phyloP scores from a whole-genome alignment of 2,113 vertebrate species.

The Arizona elegans region DNA sequence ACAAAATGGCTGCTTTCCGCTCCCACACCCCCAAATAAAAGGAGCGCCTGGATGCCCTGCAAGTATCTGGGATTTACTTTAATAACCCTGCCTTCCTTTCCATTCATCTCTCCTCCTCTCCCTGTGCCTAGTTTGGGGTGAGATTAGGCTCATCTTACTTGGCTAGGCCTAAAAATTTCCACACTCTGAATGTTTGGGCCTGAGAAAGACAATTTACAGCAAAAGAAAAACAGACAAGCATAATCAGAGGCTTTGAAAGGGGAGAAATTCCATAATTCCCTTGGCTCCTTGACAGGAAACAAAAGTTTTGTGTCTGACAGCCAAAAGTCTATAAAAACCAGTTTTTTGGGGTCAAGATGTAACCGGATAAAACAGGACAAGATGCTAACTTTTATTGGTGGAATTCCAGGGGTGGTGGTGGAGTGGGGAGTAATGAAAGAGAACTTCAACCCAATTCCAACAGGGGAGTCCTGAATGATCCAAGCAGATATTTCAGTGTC shows the following conservation, averaged over 20 bases:
- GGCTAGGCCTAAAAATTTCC: conserved; percentile 1
- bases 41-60: not conserved
- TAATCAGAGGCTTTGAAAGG: not conserved
- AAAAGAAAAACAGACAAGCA: not conserved
- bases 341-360: not conserved
- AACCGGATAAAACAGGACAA: not conserved
- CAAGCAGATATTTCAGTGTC: not conserved
- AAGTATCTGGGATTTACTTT: not conserved
- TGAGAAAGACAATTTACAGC: not conserved
- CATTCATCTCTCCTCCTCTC: not conserved
- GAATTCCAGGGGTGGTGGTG: not conserved
- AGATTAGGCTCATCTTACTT: not conserved
- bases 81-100: not conserved
- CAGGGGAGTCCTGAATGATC: not conserved
- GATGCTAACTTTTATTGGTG: not conserved
- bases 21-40: not conserved
- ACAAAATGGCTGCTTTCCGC: not conserved
- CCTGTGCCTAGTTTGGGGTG: not conserved
- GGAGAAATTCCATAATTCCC: conserved; percentile 15
- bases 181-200: not conserved
- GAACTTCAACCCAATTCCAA: not conserved
- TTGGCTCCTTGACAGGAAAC: conserved; percentile 18
- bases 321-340: conserved; percentile 15
- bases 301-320: conserved; percentile 9
- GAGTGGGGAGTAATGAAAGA: not conserved